phyloP scores from a whole-genome alignment of 1,140 invertebrate genomes.

The Nebria ingens region DNA sequence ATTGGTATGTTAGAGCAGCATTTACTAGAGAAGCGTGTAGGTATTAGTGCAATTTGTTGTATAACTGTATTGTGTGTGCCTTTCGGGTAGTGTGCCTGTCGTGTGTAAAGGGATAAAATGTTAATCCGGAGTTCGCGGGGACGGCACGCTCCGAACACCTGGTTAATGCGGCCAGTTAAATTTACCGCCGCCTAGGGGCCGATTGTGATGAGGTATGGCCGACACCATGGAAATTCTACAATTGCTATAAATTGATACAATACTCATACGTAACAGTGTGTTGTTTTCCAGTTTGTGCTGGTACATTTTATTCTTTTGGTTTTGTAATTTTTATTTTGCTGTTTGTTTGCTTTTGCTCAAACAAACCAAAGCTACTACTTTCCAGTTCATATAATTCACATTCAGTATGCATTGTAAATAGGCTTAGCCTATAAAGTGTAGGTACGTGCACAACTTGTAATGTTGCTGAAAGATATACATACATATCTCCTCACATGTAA shows the following conservation, averaged over 20 bases:
- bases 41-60: background rate
- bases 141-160: background rate
- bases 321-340: background rate
- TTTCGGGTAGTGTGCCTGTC: background rate
- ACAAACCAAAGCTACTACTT: background rate
- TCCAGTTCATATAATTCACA: background rate
- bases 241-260: conserved; percentile 9
- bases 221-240: conserved; percentile 4
- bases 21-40: no score
- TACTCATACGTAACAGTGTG: background rate
- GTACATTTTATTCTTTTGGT: background rate
- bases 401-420: background rate
- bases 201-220: conserved; percentile 3
- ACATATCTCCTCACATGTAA: background rate
- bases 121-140: background rate
- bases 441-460: background rate
- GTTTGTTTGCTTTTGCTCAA: background rate
- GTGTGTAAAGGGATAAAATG: background rate
- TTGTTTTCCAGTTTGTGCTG: no score
- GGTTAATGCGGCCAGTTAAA: conserved; percentile 8
- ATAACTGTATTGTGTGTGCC: background rate
- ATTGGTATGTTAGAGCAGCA: no score
- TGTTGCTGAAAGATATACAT: background rate
- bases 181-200: conserved; percentile 4
- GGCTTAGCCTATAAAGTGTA: no score